These are phyloP conservation scores for Gyps fulvus DNA, from an alignment of 2,113 vertebrate genomes.

Conservation along the genomic window DNA sequence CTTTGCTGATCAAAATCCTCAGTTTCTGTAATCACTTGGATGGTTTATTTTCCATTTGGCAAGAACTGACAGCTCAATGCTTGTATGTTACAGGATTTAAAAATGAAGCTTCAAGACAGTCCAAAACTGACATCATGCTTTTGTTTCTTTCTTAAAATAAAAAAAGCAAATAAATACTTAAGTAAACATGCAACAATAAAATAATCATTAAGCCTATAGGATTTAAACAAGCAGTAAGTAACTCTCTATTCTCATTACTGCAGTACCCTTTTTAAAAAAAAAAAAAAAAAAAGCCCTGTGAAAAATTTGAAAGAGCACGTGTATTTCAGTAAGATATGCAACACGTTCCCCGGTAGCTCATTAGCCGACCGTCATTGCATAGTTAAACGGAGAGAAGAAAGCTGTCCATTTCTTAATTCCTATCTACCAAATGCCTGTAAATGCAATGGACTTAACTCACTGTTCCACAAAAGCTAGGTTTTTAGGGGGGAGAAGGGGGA, in stretches of 20 bases:
- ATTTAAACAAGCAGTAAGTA: neutral
- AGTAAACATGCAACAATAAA: neutral
- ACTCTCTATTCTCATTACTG: neutral
- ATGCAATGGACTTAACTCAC: neutral
- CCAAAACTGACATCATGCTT: neutral
- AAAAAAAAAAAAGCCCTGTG: neutral
- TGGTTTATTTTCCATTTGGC: neutral
- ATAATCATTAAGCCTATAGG: neutral
- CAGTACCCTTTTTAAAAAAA: neutral
- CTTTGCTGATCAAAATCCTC: constrained; percentile 1
- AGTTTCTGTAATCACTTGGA: neutral
- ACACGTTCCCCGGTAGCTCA: neutral
- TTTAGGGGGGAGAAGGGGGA: neutral
- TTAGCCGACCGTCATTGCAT: accelerated
- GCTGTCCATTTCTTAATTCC: neutral
- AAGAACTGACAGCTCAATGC: neutral
- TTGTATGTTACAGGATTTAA: neutral
- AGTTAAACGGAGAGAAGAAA: neutral
- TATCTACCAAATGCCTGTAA: neutral
- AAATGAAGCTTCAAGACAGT: neutral
- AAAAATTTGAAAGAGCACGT: neutral
- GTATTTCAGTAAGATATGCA: neutral
- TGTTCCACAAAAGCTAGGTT: neutral
- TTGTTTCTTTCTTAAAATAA: neutral
- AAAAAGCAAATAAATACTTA: neutral